These are phyloP conservation scores for Myripristis murdjan DNA, from an alignment of 2,797 vertebrate genomes.

Conservation along the genomic window DNA sequence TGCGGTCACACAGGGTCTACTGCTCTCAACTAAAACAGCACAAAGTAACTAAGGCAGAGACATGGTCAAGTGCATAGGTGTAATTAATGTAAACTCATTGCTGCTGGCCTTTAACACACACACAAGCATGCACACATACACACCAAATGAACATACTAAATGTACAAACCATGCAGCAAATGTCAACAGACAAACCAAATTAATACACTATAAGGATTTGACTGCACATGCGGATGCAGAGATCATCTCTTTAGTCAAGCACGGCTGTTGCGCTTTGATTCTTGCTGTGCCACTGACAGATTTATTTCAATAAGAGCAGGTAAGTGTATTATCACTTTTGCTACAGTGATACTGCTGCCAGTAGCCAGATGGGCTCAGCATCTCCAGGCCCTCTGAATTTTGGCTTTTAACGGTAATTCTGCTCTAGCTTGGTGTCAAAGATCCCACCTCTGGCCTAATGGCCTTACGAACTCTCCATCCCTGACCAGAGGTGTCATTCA, in stretches of 20 bases:
- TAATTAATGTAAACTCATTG: conserved; percentile 11
- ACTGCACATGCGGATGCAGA: not conserved
- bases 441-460: not conserved
- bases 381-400: conserved; percentile 17
- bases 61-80: conserved; percentile 40
- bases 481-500: conserved; percentile 18
- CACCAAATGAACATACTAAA: too few species aligned
- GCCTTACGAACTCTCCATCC: not conserved
- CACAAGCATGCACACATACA: not conserved
- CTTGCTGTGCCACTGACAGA: too few species aligned
- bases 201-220: too few species aligned
- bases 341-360: not conserved
- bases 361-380: not conserved
- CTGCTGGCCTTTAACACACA: conserved; percentile 34
- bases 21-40: conserved; percentile 43
- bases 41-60: conserved; percentile 36
- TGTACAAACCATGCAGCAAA: too few species aligned
- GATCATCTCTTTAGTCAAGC: not conserved
- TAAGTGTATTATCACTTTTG: not conserved
- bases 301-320: too few species aligned
- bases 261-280: too few species aligned
- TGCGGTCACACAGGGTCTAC: conserved; percentile 33
- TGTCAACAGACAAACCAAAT: too few species aligned
- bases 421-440: not conserved
- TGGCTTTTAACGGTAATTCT: not conserved